Base-by-base conservation (phyloP, 2,113 vertebrate species). In the Maccullochella peelii region DNA sequence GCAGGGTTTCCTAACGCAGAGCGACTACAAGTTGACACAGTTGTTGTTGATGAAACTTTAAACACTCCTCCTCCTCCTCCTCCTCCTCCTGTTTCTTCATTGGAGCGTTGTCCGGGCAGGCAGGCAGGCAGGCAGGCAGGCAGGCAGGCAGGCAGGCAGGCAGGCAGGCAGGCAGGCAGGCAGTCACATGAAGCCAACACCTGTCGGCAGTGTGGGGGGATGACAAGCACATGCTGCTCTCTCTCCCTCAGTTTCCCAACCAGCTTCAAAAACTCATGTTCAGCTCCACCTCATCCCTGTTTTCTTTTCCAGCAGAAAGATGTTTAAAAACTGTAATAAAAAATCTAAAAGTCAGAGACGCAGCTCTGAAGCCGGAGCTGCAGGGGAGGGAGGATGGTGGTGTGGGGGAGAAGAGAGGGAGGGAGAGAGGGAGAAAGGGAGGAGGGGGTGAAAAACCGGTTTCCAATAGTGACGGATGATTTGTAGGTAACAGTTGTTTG, bases 141-240 rank as follows among this genome's bases (percentile, higher is more conserved):
- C 79, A 87, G 82, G 80, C 80, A 80, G 77, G 73, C 6, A 55
- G 93, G 44, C 44, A 47, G 44, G 88, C 88, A 68, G 81, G 88
- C 89, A 92, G 86, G 88, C 88, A 68, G 65, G 54, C 79, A 87
- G 82, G 80, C 80, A 80, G 77, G 73, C 6, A 55, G 93, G 44
- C 44, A 47, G 44, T 95, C 95, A 95, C 94, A 86, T 93, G 94
- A 93, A 82, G 58, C 76, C 89, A 94, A 92, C 96, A 96, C 96
- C 96, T 96, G 96, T 95, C 87, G 94, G 90, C 84, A 66, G 88
- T 84, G 84, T 87, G 88, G 78, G 78, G 73, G 82, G 84, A 77
- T 77, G 88, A 86, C 33, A 72, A 77, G 86, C 83, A 84, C 89
- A 85, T 80, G 86, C 83, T 82, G 80, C 91, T 65, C 62, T 2